Evolutionary conservation across 2,797 vertebrate species (phyloP).

Genomic region (Peromyscus attwateri): DNA sequence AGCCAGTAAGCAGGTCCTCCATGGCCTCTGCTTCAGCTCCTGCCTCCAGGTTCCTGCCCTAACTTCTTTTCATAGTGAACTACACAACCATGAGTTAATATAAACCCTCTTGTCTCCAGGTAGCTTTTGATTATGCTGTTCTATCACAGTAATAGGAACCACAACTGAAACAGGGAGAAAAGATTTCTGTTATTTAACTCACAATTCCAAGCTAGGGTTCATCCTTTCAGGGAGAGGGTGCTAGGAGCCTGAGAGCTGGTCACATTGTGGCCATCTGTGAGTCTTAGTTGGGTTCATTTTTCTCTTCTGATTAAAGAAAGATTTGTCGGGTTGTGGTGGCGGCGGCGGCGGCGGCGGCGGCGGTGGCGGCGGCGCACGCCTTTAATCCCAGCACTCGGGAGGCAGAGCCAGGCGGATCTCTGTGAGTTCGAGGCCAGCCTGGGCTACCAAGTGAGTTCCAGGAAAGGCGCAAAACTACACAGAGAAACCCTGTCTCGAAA

Average conservation of each 20-base stretch:
- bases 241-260: neutral
- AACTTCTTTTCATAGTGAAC: too few relatives aligned
- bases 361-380: too few relatives aligned
- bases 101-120: neutral
- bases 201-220: neutral
- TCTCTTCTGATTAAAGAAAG: neutral
- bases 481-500: too few relatives aligned
- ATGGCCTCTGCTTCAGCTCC: neutral
- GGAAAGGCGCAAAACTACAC: too few relatives aligned
- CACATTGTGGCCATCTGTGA: neutral
- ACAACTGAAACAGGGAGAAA: neutral
- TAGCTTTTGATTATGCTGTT: neutral
- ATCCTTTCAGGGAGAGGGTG: neutral
- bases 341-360: too few relatives aligned
- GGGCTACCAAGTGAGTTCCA: too few relatives aligned
- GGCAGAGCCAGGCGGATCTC: too few relatives aligned
- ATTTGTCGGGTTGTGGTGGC: too few relatives aligned
- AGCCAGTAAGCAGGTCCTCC: neutral
- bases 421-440: too few relatives aligned
- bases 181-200: neutral
- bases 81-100: neutral
- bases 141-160: neutral
- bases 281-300: neutral
- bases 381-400: neutral
- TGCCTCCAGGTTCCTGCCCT: neutral